Percentiles rank a stretch among this genome's conserved stretches.
phyloP scores from a whole-genome alignment of 2,113 vertebrate genomes.

The Fulmarus glacialis region DNA sequence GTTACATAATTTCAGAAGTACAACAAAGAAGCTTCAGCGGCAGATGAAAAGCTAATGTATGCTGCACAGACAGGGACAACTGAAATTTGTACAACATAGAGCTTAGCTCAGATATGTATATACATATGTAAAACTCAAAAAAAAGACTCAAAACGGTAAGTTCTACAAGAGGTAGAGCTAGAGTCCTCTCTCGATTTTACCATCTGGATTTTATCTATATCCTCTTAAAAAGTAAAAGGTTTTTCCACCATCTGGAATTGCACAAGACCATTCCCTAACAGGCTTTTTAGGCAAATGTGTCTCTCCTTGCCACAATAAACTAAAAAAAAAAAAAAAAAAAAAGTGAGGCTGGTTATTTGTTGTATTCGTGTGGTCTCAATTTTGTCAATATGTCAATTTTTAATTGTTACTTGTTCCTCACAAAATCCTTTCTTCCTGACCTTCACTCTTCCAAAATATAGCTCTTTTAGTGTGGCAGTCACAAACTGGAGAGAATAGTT shows the following conservation, averaged over 20 bases:
- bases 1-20: not conserved
- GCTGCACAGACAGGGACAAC: not conserved
- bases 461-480: not conserved
- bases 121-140: not conserved
- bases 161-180: not conserved
- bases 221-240: not conserved
- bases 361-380: not conserved
- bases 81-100: not conserved
- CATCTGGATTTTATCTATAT: not conserved
- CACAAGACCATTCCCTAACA: not conserved
- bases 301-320: not conserved
- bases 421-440: not conserved
- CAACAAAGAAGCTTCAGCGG: not conserved
- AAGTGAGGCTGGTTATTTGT: not conserved
- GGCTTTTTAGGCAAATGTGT: not conserved
- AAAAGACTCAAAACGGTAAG: not conserved
- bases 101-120: not conserved
- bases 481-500: not conserved
- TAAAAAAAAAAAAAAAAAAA: not conserved
- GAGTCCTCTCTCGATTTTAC: not conserved
- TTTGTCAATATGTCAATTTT: not conserved
- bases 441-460: not conserved
- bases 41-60: not conserved
- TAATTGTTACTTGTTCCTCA: not conserved
- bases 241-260: not conserved